Conservation (phyloP, 1,140 invertebrate species). For the Goniozus legneri region DNA sequence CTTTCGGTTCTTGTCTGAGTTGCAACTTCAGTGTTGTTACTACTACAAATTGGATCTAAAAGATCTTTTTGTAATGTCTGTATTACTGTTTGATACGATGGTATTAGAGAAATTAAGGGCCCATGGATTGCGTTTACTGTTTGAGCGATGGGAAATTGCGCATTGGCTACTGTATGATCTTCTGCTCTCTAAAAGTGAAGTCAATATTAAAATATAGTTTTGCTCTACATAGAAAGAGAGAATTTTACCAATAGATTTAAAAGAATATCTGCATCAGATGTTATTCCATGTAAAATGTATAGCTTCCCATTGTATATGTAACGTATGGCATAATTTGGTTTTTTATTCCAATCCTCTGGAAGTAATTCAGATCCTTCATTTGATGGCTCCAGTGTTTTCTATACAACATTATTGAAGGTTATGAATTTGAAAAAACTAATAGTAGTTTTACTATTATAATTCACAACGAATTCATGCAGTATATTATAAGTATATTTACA, state of each 20-base stretch:
- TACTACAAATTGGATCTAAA: slow-evolving; percentile 41
- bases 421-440: neutral
- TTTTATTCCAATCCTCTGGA: slow-evolving; percentile 67
- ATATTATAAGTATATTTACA: neutral
- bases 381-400: slow-evolving; percentile 58
- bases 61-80: slow-evolving; percentile 50
- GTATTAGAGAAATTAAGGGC: slow-evolving; percentile 45
- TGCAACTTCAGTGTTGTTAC: slow-evolving; percentile 20
- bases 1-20: slow-evolving; percentile 33
- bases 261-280: slow-evolving; percentile 61
- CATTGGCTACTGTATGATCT: slow-evolving; percentile 44
- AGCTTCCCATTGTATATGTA: slow-evolving; percentile 64
- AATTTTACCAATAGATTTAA: slow-evolving; percentile 64
- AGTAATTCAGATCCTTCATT: slow-evolving; percentile 66
- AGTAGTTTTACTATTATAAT: too few relatives aligned
- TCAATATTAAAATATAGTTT: slow-evolving; percentile 6
- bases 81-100: slow-evolving; percentile 45
- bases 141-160: slow-evolving; percentile 43
- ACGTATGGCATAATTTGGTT: slow-evolving; percentile 60
- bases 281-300: slow-evolving; percentile 65
- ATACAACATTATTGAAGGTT: neutral
- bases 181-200: slow-evolving; percentile 42
- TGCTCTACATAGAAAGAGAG: slow-evolving; percentile 6
- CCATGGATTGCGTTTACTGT: slow-evolving; percentile 49
- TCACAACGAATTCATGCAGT: too few relatives aligned